A percentile compares a stretch with the other conserved stretches of the same genome.
Evolutionary conservation across 1,140 invertebrate genomes (phyloP).

Genomic region (Vanessa atalanta): DNA sequence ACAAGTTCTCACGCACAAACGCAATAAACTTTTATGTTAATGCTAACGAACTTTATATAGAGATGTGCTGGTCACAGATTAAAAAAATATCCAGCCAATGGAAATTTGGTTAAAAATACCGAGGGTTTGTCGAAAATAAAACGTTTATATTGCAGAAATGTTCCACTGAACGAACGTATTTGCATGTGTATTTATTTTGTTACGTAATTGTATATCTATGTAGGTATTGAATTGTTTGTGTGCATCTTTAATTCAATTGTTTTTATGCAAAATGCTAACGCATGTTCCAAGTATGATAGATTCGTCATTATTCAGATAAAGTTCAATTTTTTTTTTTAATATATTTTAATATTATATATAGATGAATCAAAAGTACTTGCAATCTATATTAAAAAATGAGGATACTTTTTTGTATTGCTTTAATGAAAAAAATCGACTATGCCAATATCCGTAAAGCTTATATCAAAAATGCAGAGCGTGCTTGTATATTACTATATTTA

Average conservation of each 20-base stretch:
- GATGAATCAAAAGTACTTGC: too few relatives aligned
- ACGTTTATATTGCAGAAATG: neutral
- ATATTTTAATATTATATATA: too few relatives aligned
- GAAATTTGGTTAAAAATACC: neutral
- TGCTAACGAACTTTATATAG: slow-evolving; percentile 22
- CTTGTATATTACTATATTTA: too few relatives aligned
- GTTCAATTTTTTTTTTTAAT: neutral
- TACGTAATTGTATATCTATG: neutral
- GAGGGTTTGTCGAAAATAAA: neutral
- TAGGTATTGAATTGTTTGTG: neutral
- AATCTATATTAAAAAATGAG: too few relatives aligned
- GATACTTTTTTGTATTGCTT: too few relatives aligned
- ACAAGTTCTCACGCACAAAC: slow-evolving; percentile 33
- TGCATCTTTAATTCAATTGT: neutral
- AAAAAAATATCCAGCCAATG: neutral
- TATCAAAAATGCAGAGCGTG: too few relatives aligned
- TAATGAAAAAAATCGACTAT: too few relatives aligned
- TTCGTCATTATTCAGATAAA: neutral
- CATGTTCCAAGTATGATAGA: neutral
- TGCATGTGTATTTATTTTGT: too few relatives aligned
- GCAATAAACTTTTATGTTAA: slow-evolving; percentile 36
- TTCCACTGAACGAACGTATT: neutral
- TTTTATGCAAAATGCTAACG: neutral
- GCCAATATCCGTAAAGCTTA: too few relatives aligned
- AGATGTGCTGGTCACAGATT: slow-evolving; percentile 8